Conservation (phyloP, 2,797 vertebrate species). For the Lagorchestes hirsutus region DNA sequence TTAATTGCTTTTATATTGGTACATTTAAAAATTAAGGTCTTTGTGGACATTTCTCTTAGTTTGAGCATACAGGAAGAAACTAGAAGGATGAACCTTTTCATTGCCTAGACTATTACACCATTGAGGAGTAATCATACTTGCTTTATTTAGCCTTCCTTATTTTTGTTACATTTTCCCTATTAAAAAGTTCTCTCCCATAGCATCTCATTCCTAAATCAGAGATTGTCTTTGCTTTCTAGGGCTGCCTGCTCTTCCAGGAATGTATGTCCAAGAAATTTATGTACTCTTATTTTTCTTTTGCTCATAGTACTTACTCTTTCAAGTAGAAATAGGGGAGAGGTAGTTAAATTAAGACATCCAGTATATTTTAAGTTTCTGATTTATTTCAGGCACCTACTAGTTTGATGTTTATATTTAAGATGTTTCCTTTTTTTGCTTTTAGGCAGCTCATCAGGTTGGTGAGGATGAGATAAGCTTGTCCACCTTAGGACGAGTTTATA, state of each 20-base stretch:
- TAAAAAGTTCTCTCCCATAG: neutral
- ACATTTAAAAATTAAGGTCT: neutral
- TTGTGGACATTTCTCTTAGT: neutral
- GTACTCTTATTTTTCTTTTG: neutral
- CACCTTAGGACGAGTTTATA: constrained; percentile 99
- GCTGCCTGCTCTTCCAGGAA: neutral
- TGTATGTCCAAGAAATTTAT: neutral
- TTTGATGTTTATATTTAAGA: constrained; percentile 78
- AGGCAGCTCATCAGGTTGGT: constrained; percentile 99
- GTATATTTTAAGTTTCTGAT: constrained; percentile 66
- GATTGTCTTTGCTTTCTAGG: neutral
- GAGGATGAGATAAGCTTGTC: constrained; percentile 99
- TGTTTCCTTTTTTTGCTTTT: constrained; percentile 83
- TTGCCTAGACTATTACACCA: neutral
- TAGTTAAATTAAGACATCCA: constrained; percentile 63
- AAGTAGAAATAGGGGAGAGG: constrained; percentile 1
- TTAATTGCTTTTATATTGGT: neutral
- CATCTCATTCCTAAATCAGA: neutral
- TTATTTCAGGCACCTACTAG: constrained; percentile 61
- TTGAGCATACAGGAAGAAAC: neutral
- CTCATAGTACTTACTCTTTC: neutral
- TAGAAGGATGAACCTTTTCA: neutral
- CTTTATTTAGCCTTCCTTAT: neutral
- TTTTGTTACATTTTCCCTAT: neutral
- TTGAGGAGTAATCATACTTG: too few relatives aligned